Base-by-base conservation (phyloP, 1,140 invertebrate genomes). In the Eumeta japonica region DNA sequence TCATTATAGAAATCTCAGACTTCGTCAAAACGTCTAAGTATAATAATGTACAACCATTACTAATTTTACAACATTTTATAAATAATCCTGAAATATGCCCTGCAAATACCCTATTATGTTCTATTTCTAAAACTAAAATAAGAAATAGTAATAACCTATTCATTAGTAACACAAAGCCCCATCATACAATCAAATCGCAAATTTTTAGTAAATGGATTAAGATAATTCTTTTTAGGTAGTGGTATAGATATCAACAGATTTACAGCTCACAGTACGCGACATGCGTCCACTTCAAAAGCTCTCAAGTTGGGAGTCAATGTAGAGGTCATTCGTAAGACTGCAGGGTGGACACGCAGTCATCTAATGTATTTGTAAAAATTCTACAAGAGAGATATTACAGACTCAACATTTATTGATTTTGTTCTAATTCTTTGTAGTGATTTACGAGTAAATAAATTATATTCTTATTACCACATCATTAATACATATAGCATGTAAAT, bases 1-100 rank as follows among this genome's bases (percentile, higher is more conserved):
- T 37, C 3, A 37, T 28, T 3, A 37, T 37, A 28, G 28, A 28
- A 37, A 37, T 37, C 16, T 27, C 35, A 3, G 20, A 37, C 28
- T 10, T 37, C 11, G 16, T 37, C 9, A 37, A 37, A 28, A 37
- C 24, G 14, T 37, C 35, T 3, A 14, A 17, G 3, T n/a, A 15
- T 3, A 27, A 13, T n/a, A n/a, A 9, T n/a, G 4, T 16, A 3
- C 35, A n/a, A n/a, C n/a, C n/a, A n/a, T n/a, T n/a, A n/a, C n/a
- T n/a, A n/a, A n/a, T n/a, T n/a, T n/a, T n/a, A 37, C 35, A 20
- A 5, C 16, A 12, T 28, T 37, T 28, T 16, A 3, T 15, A 27
- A 9, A 37, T n/a, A 27, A 14, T 10, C 35, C 35, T 2, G n/a
- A 27, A 28, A 37, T 37, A 28, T 37, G 35, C 16, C 35, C 35